Evolutionary conservation across 1,140 invertebrate genomes (phyloP), one percentile per base, ranked within the genome.

Genomic region (Orchesella cincta): DNA sequence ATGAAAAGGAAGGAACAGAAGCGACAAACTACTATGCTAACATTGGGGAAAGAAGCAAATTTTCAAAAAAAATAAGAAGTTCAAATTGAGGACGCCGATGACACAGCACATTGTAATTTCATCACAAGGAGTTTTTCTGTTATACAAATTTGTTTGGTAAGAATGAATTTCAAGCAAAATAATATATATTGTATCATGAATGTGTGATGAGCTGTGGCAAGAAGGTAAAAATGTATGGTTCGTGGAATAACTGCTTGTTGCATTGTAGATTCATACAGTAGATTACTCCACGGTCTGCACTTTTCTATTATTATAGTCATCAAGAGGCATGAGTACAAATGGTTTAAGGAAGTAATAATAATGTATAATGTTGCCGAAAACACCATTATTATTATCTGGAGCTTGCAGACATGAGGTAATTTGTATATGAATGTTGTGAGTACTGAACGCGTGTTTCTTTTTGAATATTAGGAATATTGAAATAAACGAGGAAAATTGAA

Each of bases 261-360:
- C 16, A 62, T 28, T 14, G 23, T 62, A 8, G 8, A 28, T 62
- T 62, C 54, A 62, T 28, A 5, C 20, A n/a, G 23, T 62, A n/a
- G 23, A 16, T 8, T 28, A 26, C 26, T 14, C 23, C 23, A 14
- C 5, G 26, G 54, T 57, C 52, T 57, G 3, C 23, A 12, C 12
- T 57, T 12, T 57, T 14, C 52, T 26, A 57, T 23, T 57, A 57
- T 23, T 57, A 57, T n/a, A 5, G 8, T 67, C 31, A 67, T 67
- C 8, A 31, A 67, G 62, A 31, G 62, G 62, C 28, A 67, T 33
- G 12, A 67, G 62, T 31, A 67, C 62, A 67, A 67, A 67, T 67
- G 62, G 31, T n/a, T 67, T 67, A 67, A 67, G 62, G 62, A 67
- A 67, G 62, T 67, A 67, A 67, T 67, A 67, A 67, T 67, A 29